Evolutionary conservation across 1,140 invertebrate species (phyloP).

Genomic region (Procambarus clarkii): DNA sequence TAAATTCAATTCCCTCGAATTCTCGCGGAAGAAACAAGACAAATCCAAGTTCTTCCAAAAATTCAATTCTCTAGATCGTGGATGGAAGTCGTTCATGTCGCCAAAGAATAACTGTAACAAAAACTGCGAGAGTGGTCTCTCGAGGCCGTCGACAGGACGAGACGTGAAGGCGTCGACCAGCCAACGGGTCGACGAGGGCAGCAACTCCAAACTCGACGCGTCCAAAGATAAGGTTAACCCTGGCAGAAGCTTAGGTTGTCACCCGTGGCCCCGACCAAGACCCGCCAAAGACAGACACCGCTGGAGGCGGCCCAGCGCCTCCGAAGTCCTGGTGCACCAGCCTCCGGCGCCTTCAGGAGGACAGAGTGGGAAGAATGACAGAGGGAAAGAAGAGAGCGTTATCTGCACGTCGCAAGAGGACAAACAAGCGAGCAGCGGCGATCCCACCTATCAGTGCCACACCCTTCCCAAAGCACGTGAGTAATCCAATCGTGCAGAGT

Average conservation of each 20-base stretch:
- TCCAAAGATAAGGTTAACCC: neutral
- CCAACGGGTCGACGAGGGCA: neutral
- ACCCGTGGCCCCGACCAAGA: neutral
- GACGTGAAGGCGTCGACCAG: neutral
- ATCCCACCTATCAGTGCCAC: slow-evolving; percentile 47
- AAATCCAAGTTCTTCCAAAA: slow-evolving; percentile 61
- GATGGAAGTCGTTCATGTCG: slow-evolving; percentile 46
- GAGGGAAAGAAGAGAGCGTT: neutral
- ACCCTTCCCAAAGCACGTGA: slow-evolving; percentile 63
- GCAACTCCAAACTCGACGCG: neutral
- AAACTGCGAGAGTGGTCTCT: neutral
- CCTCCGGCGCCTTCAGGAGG: neutral
- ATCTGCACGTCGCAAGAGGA: neutral
- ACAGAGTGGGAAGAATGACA: neutral
- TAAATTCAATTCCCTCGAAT: slow-evolving; percentile 53
- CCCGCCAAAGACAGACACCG: neutral
- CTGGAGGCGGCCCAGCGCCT: too few relatives aligned
- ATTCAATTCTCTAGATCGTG: slow-evolving; percentile 60
- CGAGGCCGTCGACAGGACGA: neutral
- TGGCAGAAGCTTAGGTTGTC: neutral
- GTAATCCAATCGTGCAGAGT: slow-evolving; percentile 60
- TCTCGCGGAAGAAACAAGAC: slow-evolving; percentile 33
- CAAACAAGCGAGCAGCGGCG: neutral
- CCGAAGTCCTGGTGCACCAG: too few relatives aligned
- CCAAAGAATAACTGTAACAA: slow-evolving; percentile 22